Conservation (phyloP, 2,113 vertebrate genomes). For the Centropristis striata region DNA sequence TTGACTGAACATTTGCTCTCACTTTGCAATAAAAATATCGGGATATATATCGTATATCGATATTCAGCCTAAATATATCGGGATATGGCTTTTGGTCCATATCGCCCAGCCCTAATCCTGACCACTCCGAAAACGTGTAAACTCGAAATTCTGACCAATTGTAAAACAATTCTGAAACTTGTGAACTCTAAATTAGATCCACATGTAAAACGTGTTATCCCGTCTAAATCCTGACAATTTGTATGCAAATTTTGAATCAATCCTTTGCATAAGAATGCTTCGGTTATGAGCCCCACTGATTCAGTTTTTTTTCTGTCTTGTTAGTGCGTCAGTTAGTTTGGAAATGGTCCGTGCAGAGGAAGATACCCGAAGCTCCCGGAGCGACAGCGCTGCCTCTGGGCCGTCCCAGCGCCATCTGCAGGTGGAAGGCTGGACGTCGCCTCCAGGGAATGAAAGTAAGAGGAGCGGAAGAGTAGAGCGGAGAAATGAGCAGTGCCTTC, state of each 20-base stretch:
- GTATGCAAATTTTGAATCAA: too few relatives aligned
- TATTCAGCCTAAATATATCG: too few relatives aligned
- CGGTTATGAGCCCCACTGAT: background rate
- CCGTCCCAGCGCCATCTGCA: conserved; percentile 83
- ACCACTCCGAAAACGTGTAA: too few relatives aligned
- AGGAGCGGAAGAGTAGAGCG: conserved; percentile 87
- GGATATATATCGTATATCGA: too few relatives aligned
- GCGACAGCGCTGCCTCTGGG: conserved; percentile 79
- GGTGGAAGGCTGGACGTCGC: conserved; percentile 83
- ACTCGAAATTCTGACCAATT: background rate
- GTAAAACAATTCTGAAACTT: background rate
- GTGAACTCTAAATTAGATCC: too few relatives aligned
- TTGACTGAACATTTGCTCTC: too few relatives aligned
- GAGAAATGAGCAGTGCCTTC: conserved; percentile 46
- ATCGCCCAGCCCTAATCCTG: too few relatives aligned
- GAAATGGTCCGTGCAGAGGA: conserved; percentile 12
- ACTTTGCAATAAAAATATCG: too few relatives aligned
- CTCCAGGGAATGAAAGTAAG: conserved; percentile 88
- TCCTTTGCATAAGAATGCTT: background rate
- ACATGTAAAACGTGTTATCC: too few relatives aligned
- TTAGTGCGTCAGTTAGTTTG: conserved; percentile 22
- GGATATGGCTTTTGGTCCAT: too few relatives aligned
- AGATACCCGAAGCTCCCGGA: conserved; percentile 91
- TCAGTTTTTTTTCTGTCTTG: background rate
- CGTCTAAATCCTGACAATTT: too few relatives aligned